Evolutionary conservation across 1,140 invertebrate genomes (phyloP), one percentile per base, ranked within the genome.

Genomic region (Caenorhabditis tropicalis): DNA sequence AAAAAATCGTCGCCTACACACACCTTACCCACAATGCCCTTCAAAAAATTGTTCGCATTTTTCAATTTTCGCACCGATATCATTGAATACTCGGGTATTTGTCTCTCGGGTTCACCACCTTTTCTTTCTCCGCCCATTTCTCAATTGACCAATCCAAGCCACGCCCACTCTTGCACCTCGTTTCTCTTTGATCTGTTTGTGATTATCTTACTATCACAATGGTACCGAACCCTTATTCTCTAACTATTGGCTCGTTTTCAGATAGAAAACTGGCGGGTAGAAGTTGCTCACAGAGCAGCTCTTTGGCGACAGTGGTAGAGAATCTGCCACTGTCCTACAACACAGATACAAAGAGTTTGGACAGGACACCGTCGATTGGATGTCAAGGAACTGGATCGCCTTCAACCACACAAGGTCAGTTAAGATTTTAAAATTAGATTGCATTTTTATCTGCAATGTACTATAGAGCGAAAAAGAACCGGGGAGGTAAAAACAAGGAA

Each of bases 281-380:
- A 74, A 74, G 65, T 74, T 74, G 65, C 65, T 74, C 65, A 24
- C 65, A 74, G 65, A 74, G 83, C 24, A 80, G 74, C 27, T 85
- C 84, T n/a, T 31, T 85, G 49, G 84, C 84, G 31, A 65, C 84
- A 48, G 84, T 85, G 16, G 81, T 82, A 46, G 85, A 86, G 83
- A 83, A 86, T 51, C 82, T 86, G 27, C 85, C 85, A 2, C 83
- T 86, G 16, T 51, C 83, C 51, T 86, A 86, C 65, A 83, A 86
- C 31, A 86, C 70, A n/a, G 85, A 79, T 48, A 85, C 81, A 21
- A 84, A 84, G 51, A 80, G 46, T 51, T 53, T 86, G 36, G 85
- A 81, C 43, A 56, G 82, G 84, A 81, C 85, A 16, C 33, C 58
- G 12, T 85, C 84, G 4, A 19, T 81, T 29, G 84, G 80, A 21